A percentile compares a stretch with the other conserved stretches of the same genome.
Evolutionary conservation across 2,888 invertebrate genomes (phyloP).

Genomic region (Drosophila diplacantha): DNA sequence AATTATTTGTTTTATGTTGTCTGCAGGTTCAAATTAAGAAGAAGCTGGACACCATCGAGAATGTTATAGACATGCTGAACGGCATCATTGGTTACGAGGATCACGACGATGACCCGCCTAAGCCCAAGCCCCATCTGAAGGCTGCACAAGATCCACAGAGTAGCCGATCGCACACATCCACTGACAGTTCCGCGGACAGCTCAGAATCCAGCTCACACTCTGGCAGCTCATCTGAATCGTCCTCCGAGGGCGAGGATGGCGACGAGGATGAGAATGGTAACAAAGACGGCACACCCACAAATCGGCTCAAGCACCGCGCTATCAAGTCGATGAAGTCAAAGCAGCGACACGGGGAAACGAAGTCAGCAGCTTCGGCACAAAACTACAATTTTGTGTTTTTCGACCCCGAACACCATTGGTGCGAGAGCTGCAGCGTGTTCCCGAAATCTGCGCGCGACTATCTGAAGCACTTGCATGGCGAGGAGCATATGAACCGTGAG

Average conservation of each 20-base stretch:
- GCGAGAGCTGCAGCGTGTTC: slow-evolving; percentile 90
- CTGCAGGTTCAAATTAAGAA: slow-evolving; percentile 77
- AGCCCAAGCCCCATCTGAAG: slow-evolving; percentile 34
- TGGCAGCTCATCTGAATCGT: slow-evolving; percentile 65
- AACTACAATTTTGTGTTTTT: slow-evolving; percentile 88
- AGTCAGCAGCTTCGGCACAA: slow-evolving; percentile 25
- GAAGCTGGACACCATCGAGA: slow-evolving; percentile 84
- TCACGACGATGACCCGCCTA: slow-evolving; percentile 60
- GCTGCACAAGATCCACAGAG: slow-evolving; percentile 13
- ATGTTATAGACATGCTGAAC: slow-evolving; percentile 92
- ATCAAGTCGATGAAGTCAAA: slow-evolving; percentile 77
- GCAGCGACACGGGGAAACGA: slow-evolving; percentile 53
- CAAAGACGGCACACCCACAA: slow-evolving; percentile 75
- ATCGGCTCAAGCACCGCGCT: slow-evolving; percentile 76
- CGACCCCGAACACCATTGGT: slow-evolving; percentile 95
- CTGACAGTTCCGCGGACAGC: slow-evolving; percentile 60
- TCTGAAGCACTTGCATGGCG: slow-evolving; percentile 88
- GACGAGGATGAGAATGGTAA: slow-evolving; percentile 47
- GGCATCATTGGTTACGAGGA: slow-evolving; percentile 88
- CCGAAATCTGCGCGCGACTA: slow-evolving; percentile 92
- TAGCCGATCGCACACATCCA: slow-evolving; percentile 49
- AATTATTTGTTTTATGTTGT: background rate
- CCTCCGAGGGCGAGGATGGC: slow-evolving; percentile 56
- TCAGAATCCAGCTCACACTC: slow-evolving; percentile 65
- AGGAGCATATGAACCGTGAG: slow-evolving; percentile 82